Base-by-base conservation (phyloP, 2,888 invertebrate species). In the Polyommatus icarus region DNA sequence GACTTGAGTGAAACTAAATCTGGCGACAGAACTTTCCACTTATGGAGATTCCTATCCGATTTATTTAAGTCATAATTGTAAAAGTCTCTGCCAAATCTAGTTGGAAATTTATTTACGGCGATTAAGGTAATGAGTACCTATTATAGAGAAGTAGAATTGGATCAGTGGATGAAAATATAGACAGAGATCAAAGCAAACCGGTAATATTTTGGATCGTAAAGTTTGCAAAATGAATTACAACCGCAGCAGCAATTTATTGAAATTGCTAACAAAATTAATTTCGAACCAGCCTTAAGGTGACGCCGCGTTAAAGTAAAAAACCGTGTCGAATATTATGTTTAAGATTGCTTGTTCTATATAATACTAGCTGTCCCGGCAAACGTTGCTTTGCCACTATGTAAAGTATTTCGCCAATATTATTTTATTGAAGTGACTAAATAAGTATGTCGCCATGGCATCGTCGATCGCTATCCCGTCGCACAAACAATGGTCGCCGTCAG, bases 11-110 rank as follows among this genome's bases (percentile, higher is more conserved):
- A 67, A 32, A 67, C 67, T 32, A 29, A 32, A 67, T 67, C 67
- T 29, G 15, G 67, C 29, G 29, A 67, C 67, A 67, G 67, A 67
- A 67, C 67, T 18, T 67, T 67, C 29, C 67, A 67, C 67, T 67
- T 67, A 67, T 67, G 29, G 29, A 67, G 67, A 67, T 67, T 67
- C 15, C 29, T 67, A 18, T 15, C 18, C 7, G 67, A 67, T 67
- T 67, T 67, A 67, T 29, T 67, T 67, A 1, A 12, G 61, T 61
- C 20, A n/a, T 40, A 10, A n/a, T 10, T n/a, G n/a, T n/a, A n/a
- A n/a, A 61, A 4, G 24, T 59, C 59, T 20, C 10, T 3, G 12
- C 3, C 24, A 24, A 61, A 24, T 3, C 3, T 12, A 5, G 4
- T 12, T 61, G 24, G 10, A 61, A 24, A 61, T 12, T 12, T 12